Conservation (phyloP, 2,888 invertebrate genomes). For the Leptinotarsa tumamoca region DNA sequence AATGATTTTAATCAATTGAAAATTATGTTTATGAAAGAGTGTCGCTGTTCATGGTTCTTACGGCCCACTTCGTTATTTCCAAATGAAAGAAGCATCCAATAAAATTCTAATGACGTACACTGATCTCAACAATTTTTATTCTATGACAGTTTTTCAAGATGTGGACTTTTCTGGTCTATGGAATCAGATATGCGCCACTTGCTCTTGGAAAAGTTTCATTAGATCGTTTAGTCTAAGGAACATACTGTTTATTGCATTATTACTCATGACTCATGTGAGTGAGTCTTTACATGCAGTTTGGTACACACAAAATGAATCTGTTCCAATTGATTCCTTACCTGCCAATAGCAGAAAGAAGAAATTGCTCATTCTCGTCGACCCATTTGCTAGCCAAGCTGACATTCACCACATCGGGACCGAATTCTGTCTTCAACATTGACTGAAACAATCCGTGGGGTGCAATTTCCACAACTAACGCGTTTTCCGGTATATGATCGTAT, state of each 20-base stretch:
- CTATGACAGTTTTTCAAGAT: too few species aligned
- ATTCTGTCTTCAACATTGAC: conserved; percentile 80
- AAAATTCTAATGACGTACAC: too few species aligned
- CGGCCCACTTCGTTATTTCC: too few species aligned
- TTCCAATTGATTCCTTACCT: conserved; percentile 66
- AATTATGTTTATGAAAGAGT: neutral
- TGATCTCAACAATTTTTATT: too few species aligned
- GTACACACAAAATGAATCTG: neutral
- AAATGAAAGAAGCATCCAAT: too few species aligned
- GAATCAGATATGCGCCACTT: too few species aligned
- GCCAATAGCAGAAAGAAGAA: conserved; percentile 56
- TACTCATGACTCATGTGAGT: too few species aligned
- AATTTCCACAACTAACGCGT: conserved; percentile 85
- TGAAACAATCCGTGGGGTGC: conserved; percentile 86
- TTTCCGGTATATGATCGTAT: conserved; percentile 76
- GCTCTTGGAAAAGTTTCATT: too few species aligned
- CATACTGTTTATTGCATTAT: too few species aligned
- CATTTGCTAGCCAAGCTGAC: conserved; percentile 78
- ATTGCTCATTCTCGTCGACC: conserved; percentile 72
- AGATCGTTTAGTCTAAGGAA: too few species aligned
- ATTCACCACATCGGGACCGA: conserved; percentile 74
- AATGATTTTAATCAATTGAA: neutral
- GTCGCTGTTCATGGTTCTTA: too few species aligned
- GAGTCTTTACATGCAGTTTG: neutral
- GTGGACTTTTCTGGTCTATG: too few species aligned